Conservation (phyloP, 1,140 invertebrate genomes). For the Camponotus floridanus region DNA sequence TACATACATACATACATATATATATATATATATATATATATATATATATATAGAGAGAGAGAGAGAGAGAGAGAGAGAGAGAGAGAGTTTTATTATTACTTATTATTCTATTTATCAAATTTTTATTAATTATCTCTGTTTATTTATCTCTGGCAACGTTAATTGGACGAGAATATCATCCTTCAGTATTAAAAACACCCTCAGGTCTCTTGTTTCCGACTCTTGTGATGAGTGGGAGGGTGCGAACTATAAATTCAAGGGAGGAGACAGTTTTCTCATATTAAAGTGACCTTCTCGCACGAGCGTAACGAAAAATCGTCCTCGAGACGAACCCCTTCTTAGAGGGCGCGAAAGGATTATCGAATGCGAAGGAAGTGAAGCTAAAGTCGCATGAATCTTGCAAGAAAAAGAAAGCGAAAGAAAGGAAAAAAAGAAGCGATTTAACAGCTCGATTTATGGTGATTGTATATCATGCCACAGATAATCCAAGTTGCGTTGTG, state of each 20-base stretch:
- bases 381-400: constrained; percentile 52
- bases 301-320: constrained; percentile 35
- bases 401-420: background rate
- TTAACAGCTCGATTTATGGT: constrained; percentile 77
- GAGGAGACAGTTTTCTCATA: constrained; percentile 38
- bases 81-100: too few species aligned
- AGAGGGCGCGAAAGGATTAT: constrained; percentile 62
- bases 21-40: too few species aligned
- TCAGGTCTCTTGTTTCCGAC: background rate
- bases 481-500: constrained; percentile 79
- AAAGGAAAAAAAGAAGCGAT: constrained; percentile 1
- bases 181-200: constrained; percentile 24
- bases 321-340: constrained; percentile 6
- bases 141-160: background rate
- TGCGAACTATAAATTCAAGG: constrained; percentile 26
- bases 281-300: constrained; percentile 22
- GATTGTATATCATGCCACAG: constrained; percentile 78
- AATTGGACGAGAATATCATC: background rate
- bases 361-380: constrained; percentile 55
- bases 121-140: background rate
- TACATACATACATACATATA: too few species aligned
- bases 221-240: background rate
- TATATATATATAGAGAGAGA: too few species aligned
- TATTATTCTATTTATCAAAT: background rate
- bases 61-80: too few species aligned